Conservation (phyloP, 2,113 vertebrate genomes). For the Lates calcarifer region DNA sequence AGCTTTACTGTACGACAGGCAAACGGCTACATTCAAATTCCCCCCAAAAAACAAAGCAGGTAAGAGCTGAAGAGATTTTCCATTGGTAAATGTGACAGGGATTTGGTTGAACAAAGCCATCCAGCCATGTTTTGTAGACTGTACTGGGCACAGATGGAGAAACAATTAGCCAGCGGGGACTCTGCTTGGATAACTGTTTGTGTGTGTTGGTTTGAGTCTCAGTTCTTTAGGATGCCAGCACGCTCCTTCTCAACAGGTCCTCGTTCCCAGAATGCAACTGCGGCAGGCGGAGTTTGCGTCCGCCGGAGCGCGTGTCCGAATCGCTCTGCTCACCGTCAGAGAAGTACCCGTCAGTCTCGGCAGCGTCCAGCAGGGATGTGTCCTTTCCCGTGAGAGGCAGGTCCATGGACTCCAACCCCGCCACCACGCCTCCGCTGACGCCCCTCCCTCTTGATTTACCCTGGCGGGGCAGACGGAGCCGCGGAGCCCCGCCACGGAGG, state of each 20-base stretch:
- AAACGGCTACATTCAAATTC: constrained; percentile 79
- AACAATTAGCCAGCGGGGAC: constrained; percentile 83
- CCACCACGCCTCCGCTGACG: constrained; percentile 42
- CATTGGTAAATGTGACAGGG: constrained; percentile 50
- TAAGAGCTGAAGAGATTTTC: constrained; percentile 58
- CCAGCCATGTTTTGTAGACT: constrained; percentile 53
- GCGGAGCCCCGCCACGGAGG: constrained; percentile 76
- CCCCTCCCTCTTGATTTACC: constrained; percentile 84
- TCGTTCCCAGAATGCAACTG: constrained; percentile 90
- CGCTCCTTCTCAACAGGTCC: constrained; percentile 94
- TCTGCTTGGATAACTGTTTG: constrained; percentile 56
- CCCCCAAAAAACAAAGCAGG: constrained; percentile 61
- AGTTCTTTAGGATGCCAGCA: constrained; percentile 91
- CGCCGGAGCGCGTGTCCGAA: constrained; percentile 84
- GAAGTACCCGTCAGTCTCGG: constrained; percentile 93
- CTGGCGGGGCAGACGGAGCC: constrained; percentile 88
- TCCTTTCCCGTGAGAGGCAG: constrained; percentile 75
- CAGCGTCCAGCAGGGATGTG: constrained; percentile 84
- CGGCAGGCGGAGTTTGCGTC: constrained; percentile 84
- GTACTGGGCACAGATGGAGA: constrained; percentile 64
- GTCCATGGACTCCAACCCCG: constrained; percentile 33
- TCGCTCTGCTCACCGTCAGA: constrained; percentile 95
- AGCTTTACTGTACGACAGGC: constrained; percentile 63
- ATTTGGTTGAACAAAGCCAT: constrained; percentile 74
- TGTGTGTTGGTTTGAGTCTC: constrained; percentile 44